A percentile compares a stretch with the other conserved stretches of the same genome.
These are phyloP conservation scores for Eueides isabella DNA, from an alignment of 1,140 invertebrate species.

Conservation along the genomic window DNA sequence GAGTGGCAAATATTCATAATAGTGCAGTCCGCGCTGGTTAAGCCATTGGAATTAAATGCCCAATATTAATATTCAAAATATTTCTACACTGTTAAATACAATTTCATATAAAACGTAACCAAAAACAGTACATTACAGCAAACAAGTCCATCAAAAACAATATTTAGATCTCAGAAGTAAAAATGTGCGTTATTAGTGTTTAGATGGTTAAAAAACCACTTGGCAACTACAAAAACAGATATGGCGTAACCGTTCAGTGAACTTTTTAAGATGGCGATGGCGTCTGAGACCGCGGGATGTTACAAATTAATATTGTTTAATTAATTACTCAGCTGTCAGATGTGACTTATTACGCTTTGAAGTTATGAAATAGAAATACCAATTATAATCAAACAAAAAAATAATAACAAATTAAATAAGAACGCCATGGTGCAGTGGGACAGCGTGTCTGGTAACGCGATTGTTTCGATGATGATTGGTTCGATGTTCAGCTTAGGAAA, in stretches of 20 bases:
- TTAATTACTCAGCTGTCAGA: slow-evolving; percentile 33
- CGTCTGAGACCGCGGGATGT: slow-evolving; percentile 24
- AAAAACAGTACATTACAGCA: not conserved
- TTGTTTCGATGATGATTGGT: no score
- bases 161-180: slow-evolving; percentile 25
- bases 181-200: slow-evolving; percentile 17
- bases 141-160: slow-evolving; percentile 1
- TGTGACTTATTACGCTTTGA: slow-evolving; percentile 28
- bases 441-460: no score
- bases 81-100: no score
- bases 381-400: slow-evolving; percentile 3
- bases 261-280: slow-evolving; percentile 21
- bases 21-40: no score
- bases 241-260: slow-evolving; percentile 33
- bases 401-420: no score
- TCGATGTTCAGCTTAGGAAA: no score
- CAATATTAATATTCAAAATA: no score
- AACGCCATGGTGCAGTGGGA: no score
- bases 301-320: slow-evolving; percentile 39
- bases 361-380: slow-evolving; percentile 24
- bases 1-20: no score
- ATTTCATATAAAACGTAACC: not conserved
- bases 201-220: slow-evolving; percentile 27
- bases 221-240: slow-evolving; percentile 29
- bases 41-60: no score